These are phyloP conservation scores for Oithona nana DNA, from an alignment of 2,888 invertebrate species.

Conservation along the genomic window DNA sequence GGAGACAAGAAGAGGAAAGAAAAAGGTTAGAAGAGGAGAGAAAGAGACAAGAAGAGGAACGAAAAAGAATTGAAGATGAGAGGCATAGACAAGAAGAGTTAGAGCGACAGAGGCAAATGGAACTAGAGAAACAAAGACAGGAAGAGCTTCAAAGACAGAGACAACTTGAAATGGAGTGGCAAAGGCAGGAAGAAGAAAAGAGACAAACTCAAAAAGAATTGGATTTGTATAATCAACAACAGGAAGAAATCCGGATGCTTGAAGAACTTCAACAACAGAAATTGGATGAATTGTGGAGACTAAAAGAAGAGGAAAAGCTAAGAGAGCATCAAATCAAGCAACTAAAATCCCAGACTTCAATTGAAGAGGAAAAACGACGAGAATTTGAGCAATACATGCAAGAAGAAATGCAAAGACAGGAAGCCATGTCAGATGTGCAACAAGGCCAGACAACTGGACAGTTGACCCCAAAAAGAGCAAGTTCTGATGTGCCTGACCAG, in stretches of 20 bases:
- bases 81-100: neutral
- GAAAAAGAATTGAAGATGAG: neutral
- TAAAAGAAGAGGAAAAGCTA: neutral
- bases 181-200: neutral
- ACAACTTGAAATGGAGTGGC: neutral
- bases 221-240: neutral
- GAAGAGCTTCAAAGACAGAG: neutral
- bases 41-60: neutral
- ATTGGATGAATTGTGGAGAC: neutral
- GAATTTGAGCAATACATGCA: neutral
- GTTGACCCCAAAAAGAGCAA: too few relatives aligned
- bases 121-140: neutral
- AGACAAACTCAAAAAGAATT: neutral
- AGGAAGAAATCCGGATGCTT: neutral
- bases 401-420: neutral
- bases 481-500: neutral
- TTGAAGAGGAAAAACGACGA: neutral
- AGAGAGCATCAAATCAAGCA: neutral
- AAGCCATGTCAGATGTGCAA: neutral
- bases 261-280: neutral
- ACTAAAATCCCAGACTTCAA: neutral
- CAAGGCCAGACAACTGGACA: neutral
- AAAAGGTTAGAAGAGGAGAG: neutral
- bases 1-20: neutral
- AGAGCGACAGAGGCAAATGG: neutral